Evolutionary conservation across 2,113 vertebrate species (phyloP).

Genomic region (Mormyrus iriodes): DNA sequence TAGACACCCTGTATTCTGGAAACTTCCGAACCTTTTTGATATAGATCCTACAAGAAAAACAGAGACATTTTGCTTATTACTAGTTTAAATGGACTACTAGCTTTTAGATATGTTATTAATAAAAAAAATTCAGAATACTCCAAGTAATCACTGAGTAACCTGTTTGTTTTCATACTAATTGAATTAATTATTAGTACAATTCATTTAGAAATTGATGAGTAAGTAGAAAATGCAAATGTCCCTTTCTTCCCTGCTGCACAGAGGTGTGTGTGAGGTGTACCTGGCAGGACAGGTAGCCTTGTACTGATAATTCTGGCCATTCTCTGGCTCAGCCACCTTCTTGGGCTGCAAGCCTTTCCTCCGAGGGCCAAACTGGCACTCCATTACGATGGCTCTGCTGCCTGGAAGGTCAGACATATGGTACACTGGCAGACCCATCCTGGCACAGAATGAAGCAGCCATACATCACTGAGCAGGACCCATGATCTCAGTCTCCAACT

Average conservation of each 20-base stretch:
- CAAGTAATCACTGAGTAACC: background rate
- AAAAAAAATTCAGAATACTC: background rate
- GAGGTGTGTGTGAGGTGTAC: slow-evolving; percentile 39
- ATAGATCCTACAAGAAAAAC: slow-evolving; percentile 65
- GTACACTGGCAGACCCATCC: slow-evolving; percentile 27
- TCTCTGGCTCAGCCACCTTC: slow-evolving; percentile 62
- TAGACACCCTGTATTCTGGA: slow-evolving; percentile 72
- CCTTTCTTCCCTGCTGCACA: background rate
- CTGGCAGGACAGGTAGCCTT: slow-evolving; percentile 75
- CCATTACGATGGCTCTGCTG: slow-evolving; percentile 81
- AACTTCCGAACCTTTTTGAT: slow-evolving; percentile 82
- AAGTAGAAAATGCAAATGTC: background rate
- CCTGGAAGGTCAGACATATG: slow-evolving; percentile 50
- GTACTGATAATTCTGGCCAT: slow-evolving; percentile 54
- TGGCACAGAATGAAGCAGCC: background rate
- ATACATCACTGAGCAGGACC: background rate
- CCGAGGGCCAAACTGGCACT: slow-evolving; percentile 76
- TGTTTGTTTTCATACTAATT: background rate
- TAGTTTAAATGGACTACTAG: background rate
- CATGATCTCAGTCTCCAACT: background rate
- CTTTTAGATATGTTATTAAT: background rate
- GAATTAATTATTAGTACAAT: background rate
- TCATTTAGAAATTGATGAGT: background rate
- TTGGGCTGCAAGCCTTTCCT: slow-evolving; percentile 74
- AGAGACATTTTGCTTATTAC: background rate